Conservation (phyloP, 2,797 vertebrate genomes). For the Leuciscus waleckii region DNA sequence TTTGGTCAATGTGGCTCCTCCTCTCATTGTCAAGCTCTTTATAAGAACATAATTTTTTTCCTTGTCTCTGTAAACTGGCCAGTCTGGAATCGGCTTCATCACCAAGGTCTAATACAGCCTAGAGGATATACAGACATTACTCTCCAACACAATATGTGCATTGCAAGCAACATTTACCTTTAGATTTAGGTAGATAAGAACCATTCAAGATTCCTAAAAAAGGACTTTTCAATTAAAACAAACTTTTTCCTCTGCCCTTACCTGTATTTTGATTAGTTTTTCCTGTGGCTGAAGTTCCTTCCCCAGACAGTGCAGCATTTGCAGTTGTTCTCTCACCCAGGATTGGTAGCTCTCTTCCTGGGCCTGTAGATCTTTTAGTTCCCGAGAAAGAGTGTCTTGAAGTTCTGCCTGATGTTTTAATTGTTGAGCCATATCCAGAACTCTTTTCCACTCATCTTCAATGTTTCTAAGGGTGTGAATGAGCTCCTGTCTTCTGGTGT, state of each 20-base stretch:
- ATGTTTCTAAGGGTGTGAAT: conserved; percentile 38
- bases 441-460: conserved; percentile 61
- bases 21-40: conserved; percentile 64
- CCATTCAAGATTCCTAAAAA: not conserved
- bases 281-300: conserved; percentile 71
- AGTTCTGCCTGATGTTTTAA: conserved; percentile 46
- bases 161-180: not conserved
- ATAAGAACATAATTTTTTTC: conserved; percentile 56
- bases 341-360: conserved; percentile 70
- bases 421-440: conserved; percentile 60
- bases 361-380: conserved; percentile 73
- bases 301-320: conserved; percentile 72
- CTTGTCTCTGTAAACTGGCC: conserved; percentile 63
- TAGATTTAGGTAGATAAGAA: not conserved
- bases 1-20: conserved; percentile 60
- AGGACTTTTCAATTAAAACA: not conserved
- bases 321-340: conserved; percentile 81
- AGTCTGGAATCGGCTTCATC: conserved; percentile 79
- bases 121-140: conserved; percentile 27
- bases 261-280: conserved; percentile 78
- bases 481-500: conserved; percentile 51
- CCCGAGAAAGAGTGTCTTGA: conserved; percentile 61
- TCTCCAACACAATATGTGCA: not conserved
- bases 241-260: conserved; percentile 61
- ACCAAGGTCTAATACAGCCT: conserved; percentile 78